Evolutionary conservation across 2,113 vertebrate species (phyloP).

Genomic region (Silurus asotus): DNA sequence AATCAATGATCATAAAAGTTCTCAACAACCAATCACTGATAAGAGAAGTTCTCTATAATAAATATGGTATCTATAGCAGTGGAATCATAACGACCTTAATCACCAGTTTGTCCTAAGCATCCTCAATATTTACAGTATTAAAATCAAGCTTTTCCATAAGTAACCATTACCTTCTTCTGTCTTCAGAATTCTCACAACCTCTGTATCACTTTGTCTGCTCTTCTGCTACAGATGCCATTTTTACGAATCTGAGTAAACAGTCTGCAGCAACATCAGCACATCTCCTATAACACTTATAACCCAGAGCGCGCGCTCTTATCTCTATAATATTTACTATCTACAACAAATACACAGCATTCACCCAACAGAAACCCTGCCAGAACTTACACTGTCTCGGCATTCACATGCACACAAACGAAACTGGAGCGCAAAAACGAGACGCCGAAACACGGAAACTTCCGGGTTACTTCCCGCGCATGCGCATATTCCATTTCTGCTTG

Average conservation of each 20-base stretch:
- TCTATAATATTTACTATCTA: background rate
- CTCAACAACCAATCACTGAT: no score
- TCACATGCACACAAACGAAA: background rate
- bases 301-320: no score
- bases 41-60: no score
- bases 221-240: background rate
- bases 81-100: no score
- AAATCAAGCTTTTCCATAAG: no score
- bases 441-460: background rate
- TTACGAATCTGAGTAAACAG: background rate
- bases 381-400: background rate
- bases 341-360: background rate
- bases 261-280: background rate
- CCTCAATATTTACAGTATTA: no score
- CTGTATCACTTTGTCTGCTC: background rate
- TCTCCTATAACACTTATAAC: background rate
- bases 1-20: no score
- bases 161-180: background rate
- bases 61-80: no score
- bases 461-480: background rate
- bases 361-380: background rate
- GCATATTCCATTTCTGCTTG: no score
- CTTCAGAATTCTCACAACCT: background rate
- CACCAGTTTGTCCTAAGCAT: no score
- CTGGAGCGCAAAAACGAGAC: no score